Evolutionary conservation across 2,797 vertebrate genomes (phyloP).

Genomic region (Corythornis leucogaster): DNA sequence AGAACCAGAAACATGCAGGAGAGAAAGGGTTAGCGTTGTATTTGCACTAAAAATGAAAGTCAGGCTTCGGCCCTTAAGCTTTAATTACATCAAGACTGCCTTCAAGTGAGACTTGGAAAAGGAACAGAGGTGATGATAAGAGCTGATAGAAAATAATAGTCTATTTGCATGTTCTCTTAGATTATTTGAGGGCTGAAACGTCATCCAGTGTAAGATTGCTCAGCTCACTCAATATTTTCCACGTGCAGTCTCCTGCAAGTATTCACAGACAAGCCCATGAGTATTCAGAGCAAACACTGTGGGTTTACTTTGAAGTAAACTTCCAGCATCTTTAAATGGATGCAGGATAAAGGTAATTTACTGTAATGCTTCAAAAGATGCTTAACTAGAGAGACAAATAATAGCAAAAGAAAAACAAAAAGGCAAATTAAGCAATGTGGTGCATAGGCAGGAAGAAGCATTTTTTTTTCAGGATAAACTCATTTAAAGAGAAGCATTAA

Average conservation of each 20-base stretch:
- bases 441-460: neutral
- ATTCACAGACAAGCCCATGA: neutral
- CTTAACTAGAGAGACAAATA: neutral
- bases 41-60: conserved; percentile 25
- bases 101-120: conserved; percentile 41
- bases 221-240: neutral
- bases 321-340: neutral
- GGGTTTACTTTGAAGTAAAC: neutral
- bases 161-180: conserved; percentile 41
- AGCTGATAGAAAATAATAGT: conserved; percentile 5
- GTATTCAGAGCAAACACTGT: neutral
- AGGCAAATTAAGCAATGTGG: neutral
- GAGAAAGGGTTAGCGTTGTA: conserved; percentile 17
- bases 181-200: conserved; percentile 6
- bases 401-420: neutral
- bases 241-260: neutral
- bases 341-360: neutral
- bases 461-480: neutral
- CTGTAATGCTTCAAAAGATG: neutral
- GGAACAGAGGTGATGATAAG: conserved; percentile 38
- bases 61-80: neutral
- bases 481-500: neutral
- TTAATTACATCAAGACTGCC: conserved; percentile 40
- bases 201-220: neutral
- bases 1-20: neutral